Evolutionary conservation across 2,113 vertebrate genomes (phyloP).

Genomic region (Perca flavescens): DNA sequence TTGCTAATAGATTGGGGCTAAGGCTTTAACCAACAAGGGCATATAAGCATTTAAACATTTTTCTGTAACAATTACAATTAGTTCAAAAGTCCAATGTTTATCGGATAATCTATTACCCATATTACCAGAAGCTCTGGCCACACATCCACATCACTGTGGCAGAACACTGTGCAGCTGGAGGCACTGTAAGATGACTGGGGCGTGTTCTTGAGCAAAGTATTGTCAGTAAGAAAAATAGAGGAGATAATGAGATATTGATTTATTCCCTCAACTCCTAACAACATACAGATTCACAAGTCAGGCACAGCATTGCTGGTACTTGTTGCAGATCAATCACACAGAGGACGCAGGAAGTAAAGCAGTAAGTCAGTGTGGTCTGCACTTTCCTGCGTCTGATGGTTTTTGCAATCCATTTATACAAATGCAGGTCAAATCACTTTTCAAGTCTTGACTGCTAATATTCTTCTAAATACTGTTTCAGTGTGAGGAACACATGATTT

Average conservation of each 20-base stretch:
- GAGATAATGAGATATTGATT: constrained; percentile 63
- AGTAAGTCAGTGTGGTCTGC: background rate
- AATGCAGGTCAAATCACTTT: too few relatives aligned
- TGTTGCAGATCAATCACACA: constrained; percentile 83
- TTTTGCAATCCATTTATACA: background rate
- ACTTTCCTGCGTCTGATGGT: background rate
- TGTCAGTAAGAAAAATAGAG: constrained; percentile 42
- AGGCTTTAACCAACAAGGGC: background rate
- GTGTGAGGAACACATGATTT: background rate
- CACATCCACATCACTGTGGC: background rate
- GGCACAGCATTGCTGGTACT: constrained; percentile 65
- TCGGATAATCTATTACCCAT: background rate
- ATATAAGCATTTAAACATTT: too few relatives aligned
- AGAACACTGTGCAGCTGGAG: background rate
- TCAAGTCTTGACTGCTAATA: background rate
- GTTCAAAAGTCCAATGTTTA: background rate
- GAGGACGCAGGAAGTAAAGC: background rate
- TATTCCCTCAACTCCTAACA: constrained; percentile 19
- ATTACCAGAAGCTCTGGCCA: background rate
- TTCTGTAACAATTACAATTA: background rate
- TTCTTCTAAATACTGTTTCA: background rate
- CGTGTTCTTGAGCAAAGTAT: constrained; percentile 24
- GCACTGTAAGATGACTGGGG: background rate
- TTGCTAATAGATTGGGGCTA: background rate
- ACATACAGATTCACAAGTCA: constrained; percentile 23